Evolutionary conservation across 2,888 invertebrate species (phyloP).

Genomic region (Branchipolynoe longqiensis): DNA sequence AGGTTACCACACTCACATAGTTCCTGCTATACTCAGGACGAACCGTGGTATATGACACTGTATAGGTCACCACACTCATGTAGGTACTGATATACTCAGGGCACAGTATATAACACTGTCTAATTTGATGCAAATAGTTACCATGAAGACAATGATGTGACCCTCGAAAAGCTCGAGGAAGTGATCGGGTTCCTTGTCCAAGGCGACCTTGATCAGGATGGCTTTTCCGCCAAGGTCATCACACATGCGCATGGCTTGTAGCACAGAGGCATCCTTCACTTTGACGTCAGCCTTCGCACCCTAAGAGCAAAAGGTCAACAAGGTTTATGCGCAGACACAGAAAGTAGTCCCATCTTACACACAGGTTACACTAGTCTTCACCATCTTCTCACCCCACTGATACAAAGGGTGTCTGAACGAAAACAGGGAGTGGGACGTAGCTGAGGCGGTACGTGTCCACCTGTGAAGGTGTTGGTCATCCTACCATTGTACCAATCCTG

Average conservation of each 20-base stretch:
- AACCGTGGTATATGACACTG: neutral
- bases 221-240: slow-evolving; percentile 72
- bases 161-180: slow-evolving; percentile 94
- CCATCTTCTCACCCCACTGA: too few species aligned
- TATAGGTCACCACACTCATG: neutral
- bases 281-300: slow-evolving; percentile 88
- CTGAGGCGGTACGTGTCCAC: too few species aligned
- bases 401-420: too few species aligned
- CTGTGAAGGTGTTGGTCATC: too few species aligned
- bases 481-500: too few species aligned
- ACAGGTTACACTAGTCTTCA: too few species aligned
- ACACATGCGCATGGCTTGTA: slow-evolving; percentile 84
- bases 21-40: too few species aligned
- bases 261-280: slow-evolving; percentile 87
- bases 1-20: too few species aligned
- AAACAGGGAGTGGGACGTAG: too few species aligned
- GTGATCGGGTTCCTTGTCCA: slow-evolving; percentile 94
- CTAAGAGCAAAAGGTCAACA: slow-evolving; percentile 83
- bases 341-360: too few species aligned
- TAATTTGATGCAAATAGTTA: slow-evolving; percentile 63
- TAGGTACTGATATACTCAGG: neutral
- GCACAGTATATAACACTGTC: neutral
- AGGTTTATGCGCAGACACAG: too few species aligned
- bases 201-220: slow-evolving; percentile 87
- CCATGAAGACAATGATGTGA: slow-evolving; percentile 85